phyloP scores from a whole-genome alignment of 2,888 invertebrate species.

The Bembecia ichneumoniformis region DNA sequence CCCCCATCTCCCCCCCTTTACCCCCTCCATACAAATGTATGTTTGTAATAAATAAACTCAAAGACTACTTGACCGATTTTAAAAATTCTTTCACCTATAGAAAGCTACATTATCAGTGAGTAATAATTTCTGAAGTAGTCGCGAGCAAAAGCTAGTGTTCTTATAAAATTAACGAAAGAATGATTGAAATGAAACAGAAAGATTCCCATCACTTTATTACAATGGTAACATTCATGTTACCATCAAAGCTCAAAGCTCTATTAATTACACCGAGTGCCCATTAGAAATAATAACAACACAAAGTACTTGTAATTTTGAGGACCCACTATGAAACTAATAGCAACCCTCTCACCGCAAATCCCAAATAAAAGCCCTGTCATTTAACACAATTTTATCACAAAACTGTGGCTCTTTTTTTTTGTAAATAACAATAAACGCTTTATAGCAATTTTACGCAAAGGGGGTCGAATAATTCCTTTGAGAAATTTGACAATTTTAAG shows the following conservation, averaged over 20 bases:
- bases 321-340: conserved; percentile 23
- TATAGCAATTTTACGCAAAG: conserved; percentile 40
- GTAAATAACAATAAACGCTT: conserved; percentile 15
- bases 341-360: conserved; percentile 21
- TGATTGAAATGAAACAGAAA: no score
- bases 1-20: no score
- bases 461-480: conserved; percentile 11
- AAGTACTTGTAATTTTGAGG: conserved; percentile 7
- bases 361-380: conserved; percentile 29
- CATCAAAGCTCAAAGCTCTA: conserved; percentile 13
- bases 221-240: no score
- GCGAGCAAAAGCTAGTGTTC: no score
- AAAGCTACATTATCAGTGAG: no score
- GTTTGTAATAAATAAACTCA: no score
- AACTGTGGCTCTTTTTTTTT: conserved; percentile 12
- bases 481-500: conserved; percentile 1
- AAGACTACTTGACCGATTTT: no score
- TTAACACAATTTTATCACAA: conserved; percentile 28
- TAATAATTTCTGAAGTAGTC: no score
- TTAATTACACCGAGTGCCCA: conserved; percentile 33
- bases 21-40: no score
- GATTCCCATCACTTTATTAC: no score
- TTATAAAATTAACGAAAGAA: no score
- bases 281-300: conserved; percentile 12
- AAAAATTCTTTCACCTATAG: no score